These are phyloP conservation scores for Drosophila gaucha DNA, from an alignment of 2,888 invertebrate genomes.

Conservation along the genomic window DNA sequence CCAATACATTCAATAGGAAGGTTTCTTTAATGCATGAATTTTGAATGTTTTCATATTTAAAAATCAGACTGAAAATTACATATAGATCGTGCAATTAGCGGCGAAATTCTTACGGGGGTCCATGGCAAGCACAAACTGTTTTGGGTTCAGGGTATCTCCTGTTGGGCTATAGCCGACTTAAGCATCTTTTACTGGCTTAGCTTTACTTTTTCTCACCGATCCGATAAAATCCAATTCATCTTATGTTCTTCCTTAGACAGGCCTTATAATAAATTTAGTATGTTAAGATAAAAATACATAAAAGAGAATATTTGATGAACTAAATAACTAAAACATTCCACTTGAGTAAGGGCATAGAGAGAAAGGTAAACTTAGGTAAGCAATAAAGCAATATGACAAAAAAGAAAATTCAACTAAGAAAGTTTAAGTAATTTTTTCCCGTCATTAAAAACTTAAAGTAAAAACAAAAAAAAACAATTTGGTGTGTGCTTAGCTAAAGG, in stretches of 20 bases:
- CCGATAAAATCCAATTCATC: background rate
- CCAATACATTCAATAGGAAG: no score
- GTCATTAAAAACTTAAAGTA: constrained; percentile 13
- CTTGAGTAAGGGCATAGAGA: constrained; percentile 29
- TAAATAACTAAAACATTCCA: constrained; percentile 14
- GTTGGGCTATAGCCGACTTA: background rate
- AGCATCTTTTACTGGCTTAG: no score
- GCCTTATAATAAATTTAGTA: background rate
- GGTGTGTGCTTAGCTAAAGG: constrained; percentile 54
- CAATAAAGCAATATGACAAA: constrained; percentile 63
- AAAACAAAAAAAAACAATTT: constrained; percentile 11
- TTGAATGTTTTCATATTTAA: no score
- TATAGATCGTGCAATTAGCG: no score
- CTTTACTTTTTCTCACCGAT: no score
- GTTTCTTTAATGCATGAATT: no score
- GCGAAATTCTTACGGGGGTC: no score
- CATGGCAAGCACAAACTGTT: no score
- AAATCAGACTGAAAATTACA: no score
- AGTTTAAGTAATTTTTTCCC: constrained; percentile 48
- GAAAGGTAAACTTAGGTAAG: constrained; percentile 40
- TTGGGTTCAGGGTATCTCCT: background rate
- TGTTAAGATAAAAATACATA: background rate
- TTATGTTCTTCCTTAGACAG: background rate
- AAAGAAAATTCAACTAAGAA: constrained; percentile 20
- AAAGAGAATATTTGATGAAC: background rate